Evolutionary conservation across 2,113 vertebrate species (phyloP).

Genomic region (Tachysurus fulvidraco): DNA sequence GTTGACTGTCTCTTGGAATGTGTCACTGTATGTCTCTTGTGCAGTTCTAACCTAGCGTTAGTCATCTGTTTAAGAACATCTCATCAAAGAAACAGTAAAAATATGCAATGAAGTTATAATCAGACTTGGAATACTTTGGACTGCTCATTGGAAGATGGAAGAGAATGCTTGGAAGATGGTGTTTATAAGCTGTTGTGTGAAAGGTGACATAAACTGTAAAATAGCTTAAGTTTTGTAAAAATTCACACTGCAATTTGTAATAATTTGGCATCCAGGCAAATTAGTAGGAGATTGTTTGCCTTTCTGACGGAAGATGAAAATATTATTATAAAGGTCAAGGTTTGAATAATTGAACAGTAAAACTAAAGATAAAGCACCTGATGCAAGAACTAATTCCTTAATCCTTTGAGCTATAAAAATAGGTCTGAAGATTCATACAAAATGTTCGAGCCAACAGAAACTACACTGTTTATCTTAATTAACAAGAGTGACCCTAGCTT

Average conservation of each 20-base stretch:
- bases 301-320: neutral
- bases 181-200: no score
- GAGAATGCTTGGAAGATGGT: no score
- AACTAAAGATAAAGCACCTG: constrained; percentile 2
- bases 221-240: no score
- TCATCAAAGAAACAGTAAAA: constrained; percentile 15
- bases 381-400: neutral
- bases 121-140: no score
- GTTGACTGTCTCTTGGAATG: constrained; percentile 30
- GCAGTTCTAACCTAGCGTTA: constrained; percentile 21
- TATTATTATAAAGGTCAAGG: neutral
- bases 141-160: no score
- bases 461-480: neutral
- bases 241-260: neutral
- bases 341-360: neutral
- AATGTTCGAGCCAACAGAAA: constrained; percentile 6
- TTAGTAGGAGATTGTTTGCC: neutral
- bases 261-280: neutral
- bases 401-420: neutral
- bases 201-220: no score
- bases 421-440: constrained; percentile 1
- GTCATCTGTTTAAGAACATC: constrained; percentile 18
- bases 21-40: no score
- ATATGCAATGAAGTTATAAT: constrained; percentile 19
- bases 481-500: neutral